These are phyloP conservation scores for Cephus pulcher DNA, from an alignment of 2,888 invertebrate species.

Conservation along the genomic window DNA sequence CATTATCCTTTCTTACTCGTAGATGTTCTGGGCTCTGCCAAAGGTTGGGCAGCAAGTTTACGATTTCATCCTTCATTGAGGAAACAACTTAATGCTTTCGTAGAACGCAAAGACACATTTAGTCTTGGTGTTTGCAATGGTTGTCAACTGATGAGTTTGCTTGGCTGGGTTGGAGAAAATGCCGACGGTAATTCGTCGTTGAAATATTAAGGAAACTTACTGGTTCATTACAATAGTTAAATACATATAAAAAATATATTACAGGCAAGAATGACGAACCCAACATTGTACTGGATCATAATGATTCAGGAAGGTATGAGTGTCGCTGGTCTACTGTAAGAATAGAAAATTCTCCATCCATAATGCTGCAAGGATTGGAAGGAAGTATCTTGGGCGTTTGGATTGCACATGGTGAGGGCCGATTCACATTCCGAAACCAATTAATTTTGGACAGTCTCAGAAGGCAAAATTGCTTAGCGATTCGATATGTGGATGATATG, in stretches of 20 bases:
- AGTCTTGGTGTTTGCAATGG: constrained; percentile 99
- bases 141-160: constrained; percentile 93
- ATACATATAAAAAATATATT: not conserved
- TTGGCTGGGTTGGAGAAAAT: constrained; percentile 86
- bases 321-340: constrained; percentile 79
- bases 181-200: constrained; percentile 29
- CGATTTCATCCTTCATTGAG: constrained; percentile 82
- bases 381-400: constrained; percentile 92
- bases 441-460: constrained; percentile 68
- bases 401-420: constrained; percentile 97
- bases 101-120: constrained; percentile 83
- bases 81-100: constrained; percentile 82
- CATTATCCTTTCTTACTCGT: constrained; percentile 35
- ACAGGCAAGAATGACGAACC: constrained; percentile 61
- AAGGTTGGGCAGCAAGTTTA: constrained; percentile 97
- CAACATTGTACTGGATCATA: constrained; percentile 83
- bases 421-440: constrained; percentile 73
- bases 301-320: constrained; percentile 89
- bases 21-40: constrained; percentile 96
- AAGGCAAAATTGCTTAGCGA: constrained; percentile 75
- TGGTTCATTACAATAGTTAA: not conserved
- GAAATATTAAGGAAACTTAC: not conserved
- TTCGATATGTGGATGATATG: constrained; percentile 87
- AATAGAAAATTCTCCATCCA: constrained; percentile 77
- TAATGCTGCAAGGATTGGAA: constrained; percentile 93